These are phyloP conservation scores for Standfussiana lucernea DNA, from an alignment of 2,888 invertebrate genomes.

Conservation along the genomic window DNA sequence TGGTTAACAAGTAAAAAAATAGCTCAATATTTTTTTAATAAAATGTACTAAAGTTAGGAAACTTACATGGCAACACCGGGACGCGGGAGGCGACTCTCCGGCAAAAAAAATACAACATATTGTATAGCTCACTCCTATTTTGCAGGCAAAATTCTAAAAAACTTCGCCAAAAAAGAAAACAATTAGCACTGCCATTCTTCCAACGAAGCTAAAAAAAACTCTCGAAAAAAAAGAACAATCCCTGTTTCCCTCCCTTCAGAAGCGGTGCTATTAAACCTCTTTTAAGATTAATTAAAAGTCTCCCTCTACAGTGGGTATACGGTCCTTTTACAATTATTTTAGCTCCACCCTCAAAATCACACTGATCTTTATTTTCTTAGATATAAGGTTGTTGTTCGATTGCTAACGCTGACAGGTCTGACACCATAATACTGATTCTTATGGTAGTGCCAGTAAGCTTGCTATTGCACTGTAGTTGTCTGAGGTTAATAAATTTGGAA, in stretches of 20 bases:
- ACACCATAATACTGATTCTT: neutral
- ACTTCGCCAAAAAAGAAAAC: constrained; percentile 16
- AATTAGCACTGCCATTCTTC: neutral
- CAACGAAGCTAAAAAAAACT: neutral
- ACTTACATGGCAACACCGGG: no score
- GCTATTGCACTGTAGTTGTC: neutral
- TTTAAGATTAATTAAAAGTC: constrained; percentile 70
- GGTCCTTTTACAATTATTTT: neutral
- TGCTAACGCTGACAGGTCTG: neutral
- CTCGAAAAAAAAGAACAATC: constrained; percentile 16
- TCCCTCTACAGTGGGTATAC: constrained; percentile 27
- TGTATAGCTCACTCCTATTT: neutral
- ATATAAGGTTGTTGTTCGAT: neutral
- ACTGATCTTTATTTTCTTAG: neutral
- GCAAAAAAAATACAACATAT: no score
- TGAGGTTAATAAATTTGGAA: neutral
- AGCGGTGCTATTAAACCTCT: constrained; percentile 67
- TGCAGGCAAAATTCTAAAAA: neutral
- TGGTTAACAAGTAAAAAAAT: no score
- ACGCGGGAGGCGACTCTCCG: no score
- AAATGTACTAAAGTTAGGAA: no score
- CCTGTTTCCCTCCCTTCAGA: constrained; percentile 15
- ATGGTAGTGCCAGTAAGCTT: neutral
- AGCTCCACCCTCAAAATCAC: neutral
- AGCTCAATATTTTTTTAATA: no score